Conservation (phyloP, 1,140 invertebrate species). For the Dreissena polymorpha region DNA sequence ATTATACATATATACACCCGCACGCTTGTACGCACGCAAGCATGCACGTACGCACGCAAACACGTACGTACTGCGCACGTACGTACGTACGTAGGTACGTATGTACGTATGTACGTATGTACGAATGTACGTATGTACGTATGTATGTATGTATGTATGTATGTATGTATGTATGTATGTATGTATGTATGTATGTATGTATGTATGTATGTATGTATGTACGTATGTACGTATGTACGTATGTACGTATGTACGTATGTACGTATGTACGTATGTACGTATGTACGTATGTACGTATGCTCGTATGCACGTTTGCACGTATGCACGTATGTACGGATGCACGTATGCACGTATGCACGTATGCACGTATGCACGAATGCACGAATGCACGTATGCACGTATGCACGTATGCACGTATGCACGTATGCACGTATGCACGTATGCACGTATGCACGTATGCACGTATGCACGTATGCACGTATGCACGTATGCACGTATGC, state of each 20-base stretch:
- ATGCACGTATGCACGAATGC: conserved; percentile 1
- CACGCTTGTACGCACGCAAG: no score
- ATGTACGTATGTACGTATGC: conserved; percentile 33
- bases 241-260: conserved; percentile 18
- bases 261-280: conserved; percentile 16
- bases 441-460: conserved; percentile 18
- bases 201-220: conserved; percentile 26
- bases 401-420: conserved; percentile 31
- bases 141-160: conserved; percentile 32
- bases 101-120: conserved; percentile 20
- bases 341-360: conserved; percentile 20
- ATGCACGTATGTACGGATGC: conserved; percentile 15
- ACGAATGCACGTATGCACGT: conserved; percentile 10
- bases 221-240: conserved; percentile 17
- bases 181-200: conserved; percentile 28
- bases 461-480: conserved; percentile 11
- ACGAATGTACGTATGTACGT: conserved; percentile 33
- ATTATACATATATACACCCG: no score
- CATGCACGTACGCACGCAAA: neutral
- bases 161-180: conserved; percentile 25
- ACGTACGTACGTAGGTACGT: conserved; percentile 12
- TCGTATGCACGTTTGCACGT: conserved; percentile 25
- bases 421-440: conserved; percentile 16
- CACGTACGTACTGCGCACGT: neutral
- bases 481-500: conserved; percentile 8